These are phyloP conservation scores for Venturia canescens DNA, from an alignment of 1,140 invertebrate genomes.

Conservation along the genomic window DNA sequence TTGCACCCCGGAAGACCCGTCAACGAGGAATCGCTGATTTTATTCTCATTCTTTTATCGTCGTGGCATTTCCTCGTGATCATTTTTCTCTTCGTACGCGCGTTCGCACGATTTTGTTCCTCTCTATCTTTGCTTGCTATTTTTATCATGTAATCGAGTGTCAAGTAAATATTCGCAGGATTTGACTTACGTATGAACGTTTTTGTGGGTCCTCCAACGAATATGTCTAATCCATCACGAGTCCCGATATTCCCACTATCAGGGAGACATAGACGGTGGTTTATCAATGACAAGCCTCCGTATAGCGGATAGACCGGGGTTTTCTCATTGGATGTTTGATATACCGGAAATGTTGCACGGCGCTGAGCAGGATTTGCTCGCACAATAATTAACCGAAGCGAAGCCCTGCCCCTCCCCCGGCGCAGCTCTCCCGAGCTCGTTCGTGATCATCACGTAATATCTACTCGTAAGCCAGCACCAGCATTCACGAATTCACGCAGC, in stretches of 20 bases:
- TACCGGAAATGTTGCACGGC: constrained; percentile 12
- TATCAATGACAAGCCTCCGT: not conserved
- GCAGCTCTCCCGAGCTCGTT: not conserved
- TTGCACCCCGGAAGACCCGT: not conserved
- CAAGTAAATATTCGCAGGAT: too few species aligned
- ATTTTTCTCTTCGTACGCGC: too few species aligned
- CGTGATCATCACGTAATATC: not conserved
- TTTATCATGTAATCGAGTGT: too few species aligned
- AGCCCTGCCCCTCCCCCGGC: not conserved
- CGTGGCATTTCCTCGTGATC: too few species aligned
- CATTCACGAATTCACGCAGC: not conserved
- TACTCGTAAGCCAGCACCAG: not conserved
- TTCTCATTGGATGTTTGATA: not conserved
- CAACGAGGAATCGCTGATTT: not conserved
- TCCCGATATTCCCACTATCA: too few species aligned
- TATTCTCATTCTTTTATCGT: not conserved
- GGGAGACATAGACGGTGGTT: too few species aligned
- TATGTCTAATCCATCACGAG: too few species aligned
- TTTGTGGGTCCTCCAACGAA: too few species aligned
- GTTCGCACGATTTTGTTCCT: too few species aligned
- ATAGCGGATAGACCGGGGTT: not conserved
- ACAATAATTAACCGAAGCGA: constrained; percentile 29
- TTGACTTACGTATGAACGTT: too few species aligned
- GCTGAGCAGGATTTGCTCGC: constrained; percentile 7
- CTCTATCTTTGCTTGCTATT: too few species aligned